Percentiles rank a stretch among this genome's conserved stretches.
These are phyloP conservation scores for Pocillopora grandis DNA, from an alignment of 92 coral and sea anemone species.

Conservation along the genomic window DNA sequence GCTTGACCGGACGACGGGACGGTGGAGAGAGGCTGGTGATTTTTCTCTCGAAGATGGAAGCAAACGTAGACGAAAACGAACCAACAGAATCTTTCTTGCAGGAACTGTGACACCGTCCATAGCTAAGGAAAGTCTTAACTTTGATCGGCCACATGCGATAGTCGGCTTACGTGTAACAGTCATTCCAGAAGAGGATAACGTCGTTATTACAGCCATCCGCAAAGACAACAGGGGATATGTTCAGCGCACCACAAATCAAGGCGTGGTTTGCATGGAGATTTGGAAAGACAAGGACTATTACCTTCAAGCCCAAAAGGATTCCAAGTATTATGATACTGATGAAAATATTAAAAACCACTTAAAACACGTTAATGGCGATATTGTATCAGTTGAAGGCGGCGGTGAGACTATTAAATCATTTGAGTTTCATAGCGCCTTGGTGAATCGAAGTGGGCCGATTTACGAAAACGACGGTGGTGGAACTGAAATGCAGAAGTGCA, in stretches of 20 bases:
- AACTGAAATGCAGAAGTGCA: no score
- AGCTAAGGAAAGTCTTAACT: no score
- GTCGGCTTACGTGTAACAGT: background rate
- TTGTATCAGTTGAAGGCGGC: background rate
- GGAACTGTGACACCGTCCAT: no score
- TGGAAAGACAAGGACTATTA: background rate
- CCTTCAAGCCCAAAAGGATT: conserved; percentile 1
- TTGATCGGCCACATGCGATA: no score
- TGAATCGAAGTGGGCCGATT: background rate
- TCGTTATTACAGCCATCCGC: background rate
- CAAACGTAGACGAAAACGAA: background rate
- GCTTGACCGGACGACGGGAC: conserved; percentile 59
- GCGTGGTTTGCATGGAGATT: background rate
- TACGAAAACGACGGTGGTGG: background rate
- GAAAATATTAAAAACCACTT: background rate
- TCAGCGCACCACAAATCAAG: background rate
- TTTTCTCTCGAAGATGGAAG: background rate
- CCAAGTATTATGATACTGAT: background rate
- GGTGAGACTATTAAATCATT: background rate
- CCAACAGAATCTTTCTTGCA: no score
- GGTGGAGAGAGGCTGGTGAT: conserved; percentile 42
- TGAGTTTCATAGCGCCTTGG: background rate
- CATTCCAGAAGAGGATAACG: background rate
- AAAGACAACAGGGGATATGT: background rate
- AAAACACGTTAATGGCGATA: background rate